Percentiles rank a stretch among this genome's conserved stretches.
Evolutionary conservation across 2,888 invertebrate species (phyloP).

Genomic region (Dryobota labecula): DNA sequence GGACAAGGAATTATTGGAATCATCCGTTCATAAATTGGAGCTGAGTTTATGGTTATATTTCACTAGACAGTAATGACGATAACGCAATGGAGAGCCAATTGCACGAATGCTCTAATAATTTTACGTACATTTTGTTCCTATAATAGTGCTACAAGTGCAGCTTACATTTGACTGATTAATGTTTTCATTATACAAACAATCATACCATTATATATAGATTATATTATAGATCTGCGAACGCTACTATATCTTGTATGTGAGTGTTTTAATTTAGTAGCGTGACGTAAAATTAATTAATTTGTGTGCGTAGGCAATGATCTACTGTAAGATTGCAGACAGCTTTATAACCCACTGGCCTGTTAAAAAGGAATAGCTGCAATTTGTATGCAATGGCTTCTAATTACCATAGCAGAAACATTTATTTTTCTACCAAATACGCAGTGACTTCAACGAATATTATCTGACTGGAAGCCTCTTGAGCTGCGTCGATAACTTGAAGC

Average conservation of each 20-base stretch:
- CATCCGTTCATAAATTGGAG: slow-evolving; percentile 51
- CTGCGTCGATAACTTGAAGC: slow-evolving; percentile 45
- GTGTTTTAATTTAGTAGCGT: slow-evolving; percentile 33
- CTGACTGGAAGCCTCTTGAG: slow-evolving; percentile 31
- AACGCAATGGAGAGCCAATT: slow-evolving; percentile 28
- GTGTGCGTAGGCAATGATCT: slow-evolving; percentile 15
- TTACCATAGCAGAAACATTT: slow-evolving; percentile 37
- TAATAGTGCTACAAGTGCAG: slow-evolving; percentile 10
- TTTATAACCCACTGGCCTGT: slow-evolving; percentile 42
- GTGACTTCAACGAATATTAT: slow-evolving; percentile 28
- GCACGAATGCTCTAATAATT: slow-evolving; percentile 20
- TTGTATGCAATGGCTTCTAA: slow-evolving; percentile 47
- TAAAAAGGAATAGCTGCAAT: slow-evolving; percentile 24
- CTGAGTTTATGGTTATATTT: slow-evolving; percentile 26
- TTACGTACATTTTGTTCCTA: slow-evolving; percentile 6
- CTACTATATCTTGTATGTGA: slow-evolving; percentile 13
- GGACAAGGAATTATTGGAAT: slow-evolving; percentile 39
- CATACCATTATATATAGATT: no score
- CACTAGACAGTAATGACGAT: slow-evolving; percentile 37
- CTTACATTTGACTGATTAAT: slow-evolving; percentile 42
- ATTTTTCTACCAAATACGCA: slow-evolving; percentile 26
- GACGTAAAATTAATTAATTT: slow-evolving; percentile 36
- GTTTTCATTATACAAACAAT: slow-evolving; percentile 19
- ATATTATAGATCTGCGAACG: background rate
- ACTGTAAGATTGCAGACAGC: slow-evolving; percentile 2